Conservation (phyloP, 2,797 vertebrate species). For the Onychomys leucogaster region DNA sequence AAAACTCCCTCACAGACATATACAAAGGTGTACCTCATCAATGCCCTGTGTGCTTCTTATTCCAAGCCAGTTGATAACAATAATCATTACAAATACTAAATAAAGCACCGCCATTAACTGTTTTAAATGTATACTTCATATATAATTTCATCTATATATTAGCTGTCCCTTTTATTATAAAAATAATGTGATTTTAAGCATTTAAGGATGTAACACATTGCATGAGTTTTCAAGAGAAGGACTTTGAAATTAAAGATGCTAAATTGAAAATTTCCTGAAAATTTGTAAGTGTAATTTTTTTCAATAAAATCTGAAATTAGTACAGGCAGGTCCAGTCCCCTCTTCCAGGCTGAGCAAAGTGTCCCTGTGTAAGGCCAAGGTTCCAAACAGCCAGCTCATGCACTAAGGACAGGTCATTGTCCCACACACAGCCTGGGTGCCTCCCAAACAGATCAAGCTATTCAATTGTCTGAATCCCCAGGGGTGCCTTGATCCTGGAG, state of each 20-base stretch:
- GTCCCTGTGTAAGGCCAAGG: no score
- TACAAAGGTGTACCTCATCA: background rate
- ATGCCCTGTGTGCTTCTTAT: background rate
- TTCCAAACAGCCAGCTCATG: no score
- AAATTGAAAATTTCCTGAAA: background rate
- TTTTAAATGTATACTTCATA: background rate
- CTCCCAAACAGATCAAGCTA: no score
- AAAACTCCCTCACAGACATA: background rate
- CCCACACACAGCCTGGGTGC: no score
- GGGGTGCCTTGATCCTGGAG: no score
- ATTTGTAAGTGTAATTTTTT: background rate
- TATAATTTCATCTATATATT: background rate
- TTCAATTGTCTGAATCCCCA: no score
- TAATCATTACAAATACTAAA: background rate
- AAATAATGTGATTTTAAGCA: background rate
- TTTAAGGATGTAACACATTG: background rate
- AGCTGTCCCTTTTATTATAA: background rate
- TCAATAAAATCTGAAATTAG: conserved; percentile 16
- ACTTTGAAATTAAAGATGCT: background rate
- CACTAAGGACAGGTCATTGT: no score
- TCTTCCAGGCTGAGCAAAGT: no score
- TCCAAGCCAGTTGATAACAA: background rate
- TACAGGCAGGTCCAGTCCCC: no score
- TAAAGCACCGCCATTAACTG: background rate
- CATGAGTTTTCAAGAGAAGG: background rate